phyloP scores from a whole-genome alignment of 64 coral and sea anemone genomes.

The Actinia equina region DNA sequence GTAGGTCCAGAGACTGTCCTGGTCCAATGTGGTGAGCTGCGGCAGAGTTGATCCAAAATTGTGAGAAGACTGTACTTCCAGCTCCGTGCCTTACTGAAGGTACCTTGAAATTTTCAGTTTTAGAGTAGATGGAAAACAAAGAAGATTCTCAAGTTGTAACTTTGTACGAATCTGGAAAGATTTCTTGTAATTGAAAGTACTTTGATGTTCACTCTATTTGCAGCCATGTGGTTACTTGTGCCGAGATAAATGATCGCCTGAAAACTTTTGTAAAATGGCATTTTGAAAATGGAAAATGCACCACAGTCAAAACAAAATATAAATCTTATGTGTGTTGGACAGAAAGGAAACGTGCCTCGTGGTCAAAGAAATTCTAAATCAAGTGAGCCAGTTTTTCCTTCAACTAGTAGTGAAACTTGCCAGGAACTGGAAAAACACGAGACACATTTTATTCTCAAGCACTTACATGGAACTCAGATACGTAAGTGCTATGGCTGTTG shows the following conservation, averaged over 20 bases:
- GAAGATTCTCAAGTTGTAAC: constrained; percentile 22
- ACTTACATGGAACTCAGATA: constrained; percentile 40
- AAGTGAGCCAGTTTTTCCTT: neutral
- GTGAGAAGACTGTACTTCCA: neutral
- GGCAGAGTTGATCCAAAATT: constrained; percentile 10
- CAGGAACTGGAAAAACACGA: neutral
- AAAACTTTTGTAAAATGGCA: neutral
- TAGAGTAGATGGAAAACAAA: neutral
- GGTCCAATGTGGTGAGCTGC: constrained; percentile 5
- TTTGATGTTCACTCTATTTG: neutral
- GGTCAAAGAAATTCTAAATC: neutral
- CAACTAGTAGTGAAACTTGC: neutral
- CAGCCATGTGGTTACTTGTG: neutral
- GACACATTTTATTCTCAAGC: constrained; percentile 42
- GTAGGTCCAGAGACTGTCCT: no score
- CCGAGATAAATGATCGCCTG: neutral
- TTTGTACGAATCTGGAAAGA: neutral
- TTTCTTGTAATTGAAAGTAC: neutral
- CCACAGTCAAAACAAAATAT: neutral
- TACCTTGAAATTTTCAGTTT: constrained; percentile 4
- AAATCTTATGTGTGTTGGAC: constrained; percentile 23
- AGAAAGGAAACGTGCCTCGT: constrained; percentile 15
- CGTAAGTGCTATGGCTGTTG: constrained; percentile 29
- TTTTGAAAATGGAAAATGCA: neutral
- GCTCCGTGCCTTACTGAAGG: constrained; percentile 11